phyloP scores from a whole-genome alignment of 2,113 vertebrate genomes.

The Eidolon helvum region DNA sequence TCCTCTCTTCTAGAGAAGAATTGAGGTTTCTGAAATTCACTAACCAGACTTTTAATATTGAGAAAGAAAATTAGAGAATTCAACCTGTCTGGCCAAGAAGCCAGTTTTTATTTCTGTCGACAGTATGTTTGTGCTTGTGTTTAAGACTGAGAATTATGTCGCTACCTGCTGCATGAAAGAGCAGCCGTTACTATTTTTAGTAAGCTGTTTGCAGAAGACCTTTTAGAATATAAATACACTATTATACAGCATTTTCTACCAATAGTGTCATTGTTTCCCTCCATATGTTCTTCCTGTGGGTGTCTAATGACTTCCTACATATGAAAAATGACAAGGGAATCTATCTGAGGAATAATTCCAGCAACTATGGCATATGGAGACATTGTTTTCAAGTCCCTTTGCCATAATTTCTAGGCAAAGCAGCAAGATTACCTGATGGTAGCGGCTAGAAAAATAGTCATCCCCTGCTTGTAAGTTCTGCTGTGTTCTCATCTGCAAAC shows the following conservation, averaged over 20 bases:
- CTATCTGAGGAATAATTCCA: slow-evolving; percentile 80
- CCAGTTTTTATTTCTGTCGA: neutral
- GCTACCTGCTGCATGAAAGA: neutral
- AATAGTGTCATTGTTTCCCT: slow-evolving; percentile 71
- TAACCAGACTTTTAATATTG: neutral
- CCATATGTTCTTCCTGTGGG: slow-evolving; percentile 84
- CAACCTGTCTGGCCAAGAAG: neutral
- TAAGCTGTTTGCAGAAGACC: slow-evolving; percentile 62
- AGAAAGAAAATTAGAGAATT: neutral
- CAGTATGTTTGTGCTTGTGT: neutral
- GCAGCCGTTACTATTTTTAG: neutral
- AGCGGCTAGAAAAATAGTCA: slow-evolving; percentile 67
- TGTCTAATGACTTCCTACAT: slow-evolving; percentile 83
- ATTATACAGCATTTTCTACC: slow-evolving; percentile 71
- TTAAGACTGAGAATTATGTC: neutral
- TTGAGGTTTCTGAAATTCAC: neutral
- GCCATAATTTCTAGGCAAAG: slow-evolving; percentile 70
- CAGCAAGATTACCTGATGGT: slow-evolving; percentile 70
- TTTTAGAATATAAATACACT: slow-evolving; percentile 77
- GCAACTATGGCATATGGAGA: slow-evolving; percentile 78
- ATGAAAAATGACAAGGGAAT: slow-evolving; percentile 81
- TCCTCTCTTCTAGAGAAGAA: neutral
- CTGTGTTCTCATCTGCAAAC: slow-evolving; percentile 54
- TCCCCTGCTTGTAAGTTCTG: slow-evolving; percentile 68
- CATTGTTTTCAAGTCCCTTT: slow-evolving; percentile 76